Evolutionary conservation across 2,888 invertebrate species (phyloP), one percentile per base, ranked within the genome.

Genomic region (Neoascia interrupta): DNA sequence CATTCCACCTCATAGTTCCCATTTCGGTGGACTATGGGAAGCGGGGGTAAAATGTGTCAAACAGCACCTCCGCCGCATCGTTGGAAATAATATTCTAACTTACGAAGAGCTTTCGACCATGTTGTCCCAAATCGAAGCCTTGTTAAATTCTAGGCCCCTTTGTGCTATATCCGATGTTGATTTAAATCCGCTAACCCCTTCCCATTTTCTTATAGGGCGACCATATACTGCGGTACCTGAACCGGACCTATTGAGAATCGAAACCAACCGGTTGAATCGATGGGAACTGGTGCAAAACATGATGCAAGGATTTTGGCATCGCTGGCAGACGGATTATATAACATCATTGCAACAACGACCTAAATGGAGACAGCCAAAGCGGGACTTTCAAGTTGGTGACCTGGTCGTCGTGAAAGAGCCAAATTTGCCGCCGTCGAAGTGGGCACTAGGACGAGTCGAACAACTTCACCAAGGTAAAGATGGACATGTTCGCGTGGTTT

Each of bases 1-100:
- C 5, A 60, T 60, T 23, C 11, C 60, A 11, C 47, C 45, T 4
- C 15, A 21, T n/a, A 16, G 28, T 23, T 45, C 60, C 1, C 45
- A 45, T 16, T 60, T 45, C 16, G 63, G 51, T 3, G 39, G 49
- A 1, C 23, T 70, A 19, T 53, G 54, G 69, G 73, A 56, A 56
- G 64, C 34, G 31, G 51, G 54, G 5, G 36, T 66, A 2, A 66
- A 66, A 8, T 66, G 11, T 4, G 51, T 49, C 5, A 63, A 63
- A 16, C 66, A 1, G 47, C 69, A 79, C 23, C 11, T 81, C 6
- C 43, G 56, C 0, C 31, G 45, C 13, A 26, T 23, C 13, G 23
- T 45, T 11, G 23, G 45, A 18, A 45, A 26, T 8, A 23, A 3
- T 5, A 23, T 45, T n/a, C 23, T 21, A 5, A 26, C 23, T 4